A percentile compares a stretch with the other conserved stretches of the same genome.
Evolutionary conservation across 2,797 vertebrate genomes (phyloP).

Genomic region (Anolis apletophallus): DNA sequence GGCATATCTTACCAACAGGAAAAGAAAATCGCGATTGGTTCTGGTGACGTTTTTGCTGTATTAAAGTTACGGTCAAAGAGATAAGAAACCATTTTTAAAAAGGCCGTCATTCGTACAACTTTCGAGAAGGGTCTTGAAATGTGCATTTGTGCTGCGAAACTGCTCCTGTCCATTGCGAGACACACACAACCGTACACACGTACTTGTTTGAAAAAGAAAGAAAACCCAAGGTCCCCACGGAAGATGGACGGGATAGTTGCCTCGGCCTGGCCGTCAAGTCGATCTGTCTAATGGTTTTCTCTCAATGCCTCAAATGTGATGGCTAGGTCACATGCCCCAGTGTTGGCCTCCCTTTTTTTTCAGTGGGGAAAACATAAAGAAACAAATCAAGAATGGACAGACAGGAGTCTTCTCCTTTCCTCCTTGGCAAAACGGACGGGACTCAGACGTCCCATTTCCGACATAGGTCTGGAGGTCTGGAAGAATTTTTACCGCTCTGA

Average conservation of each 20-base stretch:
- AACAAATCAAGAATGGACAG: background rate
- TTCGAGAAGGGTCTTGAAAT: conserved; percentile 60
- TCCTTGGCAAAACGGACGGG: conserved; percentile 21
- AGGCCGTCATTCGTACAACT: conserved; percentile 60
- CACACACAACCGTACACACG: background rate
- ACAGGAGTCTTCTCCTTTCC: background rate
- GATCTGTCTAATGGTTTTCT: conserved; percentile 19
- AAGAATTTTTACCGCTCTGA: conserved; percentile 26
- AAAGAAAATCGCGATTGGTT: conserved; percentile 46
- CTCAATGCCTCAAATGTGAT: background rate
- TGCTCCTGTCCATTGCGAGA: conserved; percentile 26
- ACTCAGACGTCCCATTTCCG: background rate
- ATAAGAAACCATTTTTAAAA: conserved; percentile 67
- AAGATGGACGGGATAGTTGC: background rate
- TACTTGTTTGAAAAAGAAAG: conserved; percentile 40
- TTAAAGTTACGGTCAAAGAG: conserved; percentile 72
- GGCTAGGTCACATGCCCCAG: background rate
- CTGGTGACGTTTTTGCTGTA: conserved; percentile 52
- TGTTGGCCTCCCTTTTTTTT: background rate
- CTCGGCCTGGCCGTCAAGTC: conserved; percentile 24
- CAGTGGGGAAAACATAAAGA: background rate
- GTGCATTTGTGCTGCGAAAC: conserved; percentile 24
- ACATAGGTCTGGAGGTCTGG: background rate
- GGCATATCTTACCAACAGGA: conserved; percentile 28
- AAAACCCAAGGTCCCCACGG: conserved; percentile 42